A percentile compares a stretch with the other conserved stretches of the same genome.
Conservation (phyloP, 2,888 invertebrate genomes). For the Meghimatium bilineatum region DNA sequence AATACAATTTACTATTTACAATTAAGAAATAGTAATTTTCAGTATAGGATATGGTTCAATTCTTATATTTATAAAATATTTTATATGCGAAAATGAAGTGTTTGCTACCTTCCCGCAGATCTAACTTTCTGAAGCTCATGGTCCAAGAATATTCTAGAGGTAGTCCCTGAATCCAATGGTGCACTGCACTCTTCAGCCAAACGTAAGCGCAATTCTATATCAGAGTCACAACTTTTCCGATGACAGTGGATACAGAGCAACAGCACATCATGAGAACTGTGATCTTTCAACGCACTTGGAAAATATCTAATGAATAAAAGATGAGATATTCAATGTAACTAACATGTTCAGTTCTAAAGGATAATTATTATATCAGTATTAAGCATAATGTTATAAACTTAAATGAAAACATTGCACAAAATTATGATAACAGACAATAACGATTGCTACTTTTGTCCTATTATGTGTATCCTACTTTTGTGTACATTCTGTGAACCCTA, state of each 20-base stretch:
- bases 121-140: constrained; percentile 69
- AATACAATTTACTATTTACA: too few relatives aligned
- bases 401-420: too few relatives aligned
- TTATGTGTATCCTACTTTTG: too few relatives aligned
- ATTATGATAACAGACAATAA: too few relatives aligned
- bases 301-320: constrained; percentile 68
- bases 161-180: constrained; percentile 79
- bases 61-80: too few relatives aligned
- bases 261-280: constrained; percentile 88
- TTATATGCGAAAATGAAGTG: too few relatives aligned
- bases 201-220: constrained; percentile 81
- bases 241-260: constrained; percentile 86
- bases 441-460: too few relatives aligned
- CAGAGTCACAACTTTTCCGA: constrained; percentile 83
- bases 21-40: too few relatives aligned
- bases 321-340: background rate
- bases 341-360: background rate
- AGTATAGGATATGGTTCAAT: too few relatives aligned
- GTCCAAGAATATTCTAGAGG: constrained; percentile 63
- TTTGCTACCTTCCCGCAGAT: constrained; percentile 73
- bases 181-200: constrained; percentile 83
- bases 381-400: too few relatives aligned
- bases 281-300: constrained; percentile 85
- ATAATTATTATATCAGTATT: background rate
- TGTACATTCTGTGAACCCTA: too few relatives aligned